These are phyloP conservation scores for Ceyx margarethae DNA, from an alignment of 2,113 vertebrate species.

Conservation along the genomic window DNA sequence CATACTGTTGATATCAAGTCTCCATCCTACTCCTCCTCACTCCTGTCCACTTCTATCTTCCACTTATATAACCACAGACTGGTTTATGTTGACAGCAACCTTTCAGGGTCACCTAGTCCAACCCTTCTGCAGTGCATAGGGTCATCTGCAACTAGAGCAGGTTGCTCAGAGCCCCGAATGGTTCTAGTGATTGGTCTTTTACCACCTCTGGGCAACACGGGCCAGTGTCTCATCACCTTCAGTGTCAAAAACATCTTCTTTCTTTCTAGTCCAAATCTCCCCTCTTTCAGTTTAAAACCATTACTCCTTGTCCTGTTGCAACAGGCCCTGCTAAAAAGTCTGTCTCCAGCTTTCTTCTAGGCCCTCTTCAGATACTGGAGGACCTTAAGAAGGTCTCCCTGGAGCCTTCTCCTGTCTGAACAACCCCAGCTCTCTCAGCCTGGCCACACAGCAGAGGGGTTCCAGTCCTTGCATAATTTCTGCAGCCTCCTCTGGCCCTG, in stretches of 20 bases:
- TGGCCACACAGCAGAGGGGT: not conserved
- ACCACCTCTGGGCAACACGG: not conserved
- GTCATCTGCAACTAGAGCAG: not conserved
- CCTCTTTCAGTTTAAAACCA: not conserved
- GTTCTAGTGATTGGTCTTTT: not conserved
- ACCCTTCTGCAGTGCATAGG: not conserved
- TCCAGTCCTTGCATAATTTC: not conserved
- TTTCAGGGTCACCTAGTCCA: not conserved
- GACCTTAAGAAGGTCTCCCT: not conserved
- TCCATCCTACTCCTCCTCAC: not conserved
- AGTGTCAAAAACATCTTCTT: not conserved
- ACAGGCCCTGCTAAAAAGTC: not conserved
- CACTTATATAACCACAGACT: not conserved
- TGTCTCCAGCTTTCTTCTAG: not conserved
- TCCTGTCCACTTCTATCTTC: not conserved
- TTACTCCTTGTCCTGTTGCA: not conserved
- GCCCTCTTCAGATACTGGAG: not conserved
- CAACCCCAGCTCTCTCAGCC: not conserved
- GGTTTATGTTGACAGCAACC: not conserved
- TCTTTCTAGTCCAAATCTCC: not conserved
- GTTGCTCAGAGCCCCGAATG: not conserved
- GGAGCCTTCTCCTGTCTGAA: not conserved
- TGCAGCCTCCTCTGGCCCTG: not conserved
- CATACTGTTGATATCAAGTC: accelerated
- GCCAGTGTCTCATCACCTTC: not conserved